Percentiles rank a stretch among this genome's conserved stretches.
phyloP scores from a whole-genome alignment of 1,140 invertebrate genomes.

The Latrodectus geometricus region DNA sequence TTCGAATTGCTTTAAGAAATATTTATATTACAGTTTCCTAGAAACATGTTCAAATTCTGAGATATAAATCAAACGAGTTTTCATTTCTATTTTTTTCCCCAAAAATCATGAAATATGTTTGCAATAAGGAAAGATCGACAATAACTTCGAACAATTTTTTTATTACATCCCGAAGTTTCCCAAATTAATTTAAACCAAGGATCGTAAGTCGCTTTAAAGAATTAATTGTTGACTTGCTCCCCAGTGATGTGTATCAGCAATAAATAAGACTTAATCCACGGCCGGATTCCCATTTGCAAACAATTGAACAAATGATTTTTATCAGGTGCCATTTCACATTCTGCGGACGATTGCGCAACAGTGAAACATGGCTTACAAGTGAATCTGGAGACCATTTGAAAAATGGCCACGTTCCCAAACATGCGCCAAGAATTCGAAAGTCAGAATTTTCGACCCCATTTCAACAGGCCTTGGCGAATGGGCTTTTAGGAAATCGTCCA shows the following conservation, averaged over 20 bases:
- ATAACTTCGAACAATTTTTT: too few species aligned
- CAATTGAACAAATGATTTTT: conserved; percentile 31
- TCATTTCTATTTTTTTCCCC: too few species aligned
- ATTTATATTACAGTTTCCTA: too few species aligned
- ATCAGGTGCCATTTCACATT: conserved; percentile 1
- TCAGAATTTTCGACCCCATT: conserved; percentile 1
- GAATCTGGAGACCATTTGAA: conserved; percentile 4
- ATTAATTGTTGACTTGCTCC: too few species aligned
- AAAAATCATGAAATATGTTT: too few species aligned
- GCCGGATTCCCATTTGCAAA: conserved; percentile 9
- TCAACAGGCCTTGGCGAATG: conserved; percentile 8
- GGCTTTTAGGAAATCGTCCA: conserved; percentile 10
- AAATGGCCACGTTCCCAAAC: conserved; percentile 19
- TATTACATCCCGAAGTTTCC: too few species aligned
- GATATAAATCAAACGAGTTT: too few species aligned
- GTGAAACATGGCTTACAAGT: conserved; percentile 7
- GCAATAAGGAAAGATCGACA: too few species aligned
- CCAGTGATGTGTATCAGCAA: not conserved
- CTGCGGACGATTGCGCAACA: not conserved
- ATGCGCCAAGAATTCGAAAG: conserved; percentile 15
- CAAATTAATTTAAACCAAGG: too few species aligned
- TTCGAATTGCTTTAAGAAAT: too few species aligned
- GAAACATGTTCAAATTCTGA: too few species aligned
- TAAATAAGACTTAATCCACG: conserved; percentile 38
- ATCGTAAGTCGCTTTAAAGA: too few species aligned